Evolutionary conservation across 2,113 vertebrate species (phyloP).

Genomic region (Todiramphus saurophagus): DNA sequence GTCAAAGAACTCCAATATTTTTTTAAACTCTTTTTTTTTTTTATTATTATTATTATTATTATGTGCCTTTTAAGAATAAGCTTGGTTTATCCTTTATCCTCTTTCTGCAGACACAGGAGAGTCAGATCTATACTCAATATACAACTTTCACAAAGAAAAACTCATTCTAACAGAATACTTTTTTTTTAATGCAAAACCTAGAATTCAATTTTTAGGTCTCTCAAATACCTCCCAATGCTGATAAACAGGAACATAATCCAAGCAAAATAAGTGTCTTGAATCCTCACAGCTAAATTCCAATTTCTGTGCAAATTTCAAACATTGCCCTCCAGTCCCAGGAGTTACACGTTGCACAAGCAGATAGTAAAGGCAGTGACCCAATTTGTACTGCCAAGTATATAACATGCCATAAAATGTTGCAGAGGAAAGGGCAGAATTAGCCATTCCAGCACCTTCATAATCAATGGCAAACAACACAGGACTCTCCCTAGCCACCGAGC

Average conservation of each 20-base stretch:
- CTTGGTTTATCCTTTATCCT: constrained; percentile 52
- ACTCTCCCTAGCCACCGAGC: background rate
- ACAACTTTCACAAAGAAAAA: constrained; percentile 41
- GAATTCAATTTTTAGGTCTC: constrained; percentile 60
- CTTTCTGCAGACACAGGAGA: constrained; percentile 16
- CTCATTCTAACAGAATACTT: constrained; percentile 23
- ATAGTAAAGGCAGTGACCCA: background rate
- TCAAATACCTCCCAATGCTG: constrained; percentile 4
- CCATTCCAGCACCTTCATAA: background rate
- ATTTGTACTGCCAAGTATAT: background rate
- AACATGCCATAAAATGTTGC: background rate
- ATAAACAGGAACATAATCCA: constrained; percentile 65
- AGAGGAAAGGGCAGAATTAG: background rate
- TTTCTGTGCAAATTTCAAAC: constrained; percentile 65
- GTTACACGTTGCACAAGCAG: background rate
- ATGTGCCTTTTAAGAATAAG: constrained; percentile 23
- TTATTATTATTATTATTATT: constrained; percentile 36
- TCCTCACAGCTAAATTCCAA: constrained; percentile 58
- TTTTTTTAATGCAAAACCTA: constrained; percentile 44
- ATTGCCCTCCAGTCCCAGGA: constrained; percentile 1
- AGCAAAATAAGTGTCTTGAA: constrained; percentile 43
- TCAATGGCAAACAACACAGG: background rate
- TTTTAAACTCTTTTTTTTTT: constrained; percentile 1
- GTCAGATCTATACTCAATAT: constrained; percentile 42
- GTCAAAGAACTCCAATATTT: background rate